These are phyloP conservation scores for Petrocephalus microphthalmus DNA, from an alignment of 2,113 vertebrate genomes.

Conservation along the genomic window DNA sequence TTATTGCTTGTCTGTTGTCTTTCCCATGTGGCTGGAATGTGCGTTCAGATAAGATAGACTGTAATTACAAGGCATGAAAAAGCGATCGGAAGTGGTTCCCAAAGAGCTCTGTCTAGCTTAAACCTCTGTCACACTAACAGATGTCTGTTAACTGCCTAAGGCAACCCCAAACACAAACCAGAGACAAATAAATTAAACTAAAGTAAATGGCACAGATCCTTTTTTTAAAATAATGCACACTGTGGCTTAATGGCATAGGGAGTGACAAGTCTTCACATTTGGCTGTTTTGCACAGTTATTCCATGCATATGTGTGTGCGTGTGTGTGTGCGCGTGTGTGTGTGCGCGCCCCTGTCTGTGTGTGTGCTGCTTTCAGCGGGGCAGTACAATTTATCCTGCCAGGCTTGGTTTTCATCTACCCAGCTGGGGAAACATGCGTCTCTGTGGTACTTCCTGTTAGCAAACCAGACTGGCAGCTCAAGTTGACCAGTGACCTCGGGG, in stretches of 20 bases:
- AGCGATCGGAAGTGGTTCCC: conserved; percentile 22
- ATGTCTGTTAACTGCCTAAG: conserved; percentile 19
- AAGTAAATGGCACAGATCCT: background rate
- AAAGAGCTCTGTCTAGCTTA: conserved; percentile 19
- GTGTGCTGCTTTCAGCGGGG: conserved; percentile 35
- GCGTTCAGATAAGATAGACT: conserved; percentile 20
- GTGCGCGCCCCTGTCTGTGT: conserved; percentile 50
- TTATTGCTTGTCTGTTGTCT: conserved; percentile 18
- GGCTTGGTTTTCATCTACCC: conserved; percentile 51
- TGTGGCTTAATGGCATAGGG: background rate
- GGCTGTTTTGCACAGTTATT: background rate
- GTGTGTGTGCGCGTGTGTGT: conserved; percentile 28
- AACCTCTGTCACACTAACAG: conserved; percentile 12
- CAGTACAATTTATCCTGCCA: conserved; percentile 15
- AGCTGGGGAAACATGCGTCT: conserved; percentile 53
- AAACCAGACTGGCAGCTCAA: conserved; percentile 24
- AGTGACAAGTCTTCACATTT: background rate
- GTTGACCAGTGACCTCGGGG: conserved; percentile 26
- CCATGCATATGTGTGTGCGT: conserved; percentile 7
- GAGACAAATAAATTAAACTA: conserved; percentile 12
- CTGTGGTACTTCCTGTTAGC: conserved; percentile 30
- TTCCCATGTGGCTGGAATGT: conserved; percentile 21
- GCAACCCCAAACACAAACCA: conserved; percentile 14
- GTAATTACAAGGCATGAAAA: conserved; percentile 26
- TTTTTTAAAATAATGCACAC: background rate